A percentile compares a stretch with the other conserved stretches of the same genome.
These are phyloP conservation scores for Dendroctonus valens DNA, from an alignment of 1,140 invertebrate genomes.

Conservation along the genomic window DNA sequence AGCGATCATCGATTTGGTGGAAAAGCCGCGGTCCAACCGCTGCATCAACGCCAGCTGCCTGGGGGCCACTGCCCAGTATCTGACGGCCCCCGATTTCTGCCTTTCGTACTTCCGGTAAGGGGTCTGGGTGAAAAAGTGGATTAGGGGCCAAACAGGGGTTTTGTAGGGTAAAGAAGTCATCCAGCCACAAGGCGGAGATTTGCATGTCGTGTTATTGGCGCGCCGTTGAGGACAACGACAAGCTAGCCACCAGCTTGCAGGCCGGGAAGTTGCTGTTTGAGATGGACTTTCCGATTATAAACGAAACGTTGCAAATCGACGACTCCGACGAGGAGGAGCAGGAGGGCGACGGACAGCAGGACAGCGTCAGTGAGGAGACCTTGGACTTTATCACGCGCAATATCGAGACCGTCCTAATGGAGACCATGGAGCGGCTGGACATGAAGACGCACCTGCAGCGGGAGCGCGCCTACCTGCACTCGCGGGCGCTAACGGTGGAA, in stretches of 20 bases:
- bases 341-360: constrained; percentile 43
- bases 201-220: constrained; percentile 54
- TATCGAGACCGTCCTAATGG: constrained; percentile 51
- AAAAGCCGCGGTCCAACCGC: constrained; percentile 44
- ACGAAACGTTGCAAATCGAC: constrained; percentile 57
- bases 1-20: constrained; percentile 45
- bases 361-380: constrained; percentile 44
- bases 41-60: constrained; percentile 58
- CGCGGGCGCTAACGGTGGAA: constrained; percentile 26
- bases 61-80: constrained; percentile 51
- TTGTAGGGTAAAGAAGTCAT: constrained; percentile 49
- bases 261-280: constrained; percentile 49
- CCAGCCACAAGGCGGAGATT: constrained; percentile 52
- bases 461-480: constrained; percentile 40
- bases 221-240: constrained; percentile 45
- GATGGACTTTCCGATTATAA: constrained; percentile 53
- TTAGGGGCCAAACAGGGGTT: not conserved
- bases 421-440: constrained; percentile 52
- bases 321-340: constrained; percentile 57
- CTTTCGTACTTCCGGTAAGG: constrained; percentile 51
- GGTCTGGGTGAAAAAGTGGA: not conserved
- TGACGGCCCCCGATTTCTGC: constrained; percentile 54
- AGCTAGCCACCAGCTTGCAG: constrained; percentile 48
- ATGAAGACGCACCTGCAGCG: constrained; percentile 51
- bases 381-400: constrained; percentile 53